These are phyloP conservation scores for Ennomos quercinarius DNA, from an alignment of 2,888 invertebrate species.

Conservation along the genomic window DNA sequence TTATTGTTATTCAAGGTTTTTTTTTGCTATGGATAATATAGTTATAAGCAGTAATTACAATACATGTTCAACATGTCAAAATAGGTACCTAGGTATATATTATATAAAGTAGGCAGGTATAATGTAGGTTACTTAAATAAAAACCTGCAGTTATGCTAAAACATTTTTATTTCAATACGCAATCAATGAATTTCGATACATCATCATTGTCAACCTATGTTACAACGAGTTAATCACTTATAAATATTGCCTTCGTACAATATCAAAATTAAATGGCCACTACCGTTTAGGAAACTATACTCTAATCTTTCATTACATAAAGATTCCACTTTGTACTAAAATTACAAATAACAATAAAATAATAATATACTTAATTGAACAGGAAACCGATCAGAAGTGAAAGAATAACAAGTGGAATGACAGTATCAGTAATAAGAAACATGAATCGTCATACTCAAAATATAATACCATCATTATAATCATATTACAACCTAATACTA, in stretches of 20 bases:
- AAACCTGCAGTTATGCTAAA: conserved; percentile 57
- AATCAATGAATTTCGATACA: conserved; percentile 72
- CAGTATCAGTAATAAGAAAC: conserved; percentile 13
- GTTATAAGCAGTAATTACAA: too few species aligned
- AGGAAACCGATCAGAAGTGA: conserved; percentile 62
- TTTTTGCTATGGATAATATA: too few species aligned
- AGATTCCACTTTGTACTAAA: conserved; percentile 79
- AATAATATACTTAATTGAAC: conserved; percentile 53
- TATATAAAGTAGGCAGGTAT: too few species aligned
- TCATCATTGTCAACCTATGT: conserved; percentile 65
- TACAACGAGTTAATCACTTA: conserved; percentile 71
- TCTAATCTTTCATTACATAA: conserved; percentile 57
- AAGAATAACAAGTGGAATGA: conserved; percentile 76
- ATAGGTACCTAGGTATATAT: too few species aligned
- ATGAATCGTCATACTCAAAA: conserved; percentile 34
- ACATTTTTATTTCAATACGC: conserved; percentile 82
- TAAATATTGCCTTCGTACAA: conserved; percentile 67
- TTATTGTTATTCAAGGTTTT: too few species aligned
- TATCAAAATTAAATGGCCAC: conserved; percentile 81
- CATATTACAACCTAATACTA: conserved; percentile 12
- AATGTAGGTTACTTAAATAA: conserved; percentile 20
- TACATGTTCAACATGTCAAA: too few species aligned
- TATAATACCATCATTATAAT: neutral
- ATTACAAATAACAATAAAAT: conserved; percentile 61
- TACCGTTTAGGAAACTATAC: conserved; percentile 71